A percentile compares a stretch with the other conserved stretches of the same genome.
phyloP scores from a whole-genome alignment of 2,888 invertebrate species.

The Stegana nigrithorax region DNA sequence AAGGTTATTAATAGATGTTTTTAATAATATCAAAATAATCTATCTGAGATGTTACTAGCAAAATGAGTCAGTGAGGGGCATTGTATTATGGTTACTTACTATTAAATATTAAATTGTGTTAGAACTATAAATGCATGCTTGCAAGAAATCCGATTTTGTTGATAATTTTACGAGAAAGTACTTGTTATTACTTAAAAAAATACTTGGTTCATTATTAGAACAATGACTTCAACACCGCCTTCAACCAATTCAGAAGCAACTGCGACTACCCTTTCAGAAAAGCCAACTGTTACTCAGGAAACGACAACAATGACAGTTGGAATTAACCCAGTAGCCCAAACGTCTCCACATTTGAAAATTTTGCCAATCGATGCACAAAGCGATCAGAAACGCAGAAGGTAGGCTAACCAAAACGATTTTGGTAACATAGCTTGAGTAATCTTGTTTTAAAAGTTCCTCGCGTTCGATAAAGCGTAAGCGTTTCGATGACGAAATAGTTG shows the following conservation, averaged over 20 bases:
- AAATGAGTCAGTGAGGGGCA: too few relatives aligned
- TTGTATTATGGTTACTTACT: too few relatives aligned
- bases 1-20: too few relatives aligned
- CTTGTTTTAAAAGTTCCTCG: slow-evolving; percentile 77
- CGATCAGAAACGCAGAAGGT: slow-evolving; percentile 67
- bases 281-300: slow-evolving; percentile 13
- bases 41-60: too few relatives aligned
- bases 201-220: slow-evolving; percentile 9
- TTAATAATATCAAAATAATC: too few relatives aligned
- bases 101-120: too few relatives aligned
- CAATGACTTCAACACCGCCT: slow-evolving; percentile 23
- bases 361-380: slow-evolving; percentile 63
- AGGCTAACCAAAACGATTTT: slow-evolving; percentile 20
- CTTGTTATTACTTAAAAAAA: background rate
- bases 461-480: slow-evolving; percentile 94
- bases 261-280: slow-evolving; percentile 19
- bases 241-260: slow-evolving; percentile 21
- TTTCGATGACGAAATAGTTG: slow-evolving; percentile 97
- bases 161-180: too few relatives aligned
- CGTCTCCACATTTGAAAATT: slow-evolving; percentile 44
- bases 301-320: background rate
- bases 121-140: too few relatives aligned
- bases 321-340: slow-evolving; percentile 32
- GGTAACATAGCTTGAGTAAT: background rate
- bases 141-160: too few relatives aligned